Base-by-base conservation (phyloP, 2,113 vertebrate species). In the Alexandromys fortis region DNA sequence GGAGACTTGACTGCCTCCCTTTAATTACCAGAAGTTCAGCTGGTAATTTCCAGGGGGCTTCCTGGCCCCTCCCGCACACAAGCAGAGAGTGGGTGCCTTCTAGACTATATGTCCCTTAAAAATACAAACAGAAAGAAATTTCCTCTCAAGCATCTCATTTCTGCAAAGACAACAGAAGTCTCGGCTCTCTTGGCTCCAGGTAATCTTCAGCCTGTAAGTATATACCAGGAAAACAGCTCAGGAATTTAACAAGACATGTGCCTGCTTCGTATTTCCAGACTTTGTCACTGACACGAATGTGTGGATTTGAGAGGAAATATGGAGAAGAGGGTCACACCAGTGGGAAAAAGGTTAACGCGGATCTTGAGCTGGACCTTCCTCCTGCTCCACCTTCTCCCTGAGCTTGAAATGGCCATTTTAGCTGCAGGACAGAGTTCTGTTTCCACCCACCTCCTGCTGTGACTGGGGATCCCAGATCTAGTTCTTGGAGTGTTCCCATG, bases 21-120 rank as follows among this genome's bases (percentile, higher is more conserved):
- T 97, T 96, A 97, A 96, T 96, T 96, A 94, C 79, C 86, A 88
- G 38, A 49, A 89, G 49, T 28, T 49, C 78, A 94, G 24, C 75
- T 30, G 17, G 83, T 52, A 86, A 82, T 89, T 90, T 88, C 61
- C 91, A 68, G 45, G 21, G 90, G 75, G 93, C 16, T 16, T 70
- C 72, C 75, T 63, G 22, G 73, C 68, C 3, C 16, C 91, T 52
- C 86, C 45, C 47, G 83, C 95, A 92, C 14, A 24, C 14, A 35
- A 89, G 10, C 3, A 26, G 76, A 76, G 1, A 21, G 26, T 14
- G 12, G 47, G 30, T 47, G 11, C 13, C 55, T 42, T 79, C 70
- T 58, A 42, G 49, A 28, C 5, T 42, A 38, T 7, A 3, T 4
- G 14, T 28, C 11, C 58, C 75, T 76, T 63, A 55, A 63, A 93